Percentiles rank a stretch among this genome's conserved stretches.
phyloP scores from a whole-genome alignment of 1,140 invertebrate genomes.

The Calliphora vicina region DNA sequence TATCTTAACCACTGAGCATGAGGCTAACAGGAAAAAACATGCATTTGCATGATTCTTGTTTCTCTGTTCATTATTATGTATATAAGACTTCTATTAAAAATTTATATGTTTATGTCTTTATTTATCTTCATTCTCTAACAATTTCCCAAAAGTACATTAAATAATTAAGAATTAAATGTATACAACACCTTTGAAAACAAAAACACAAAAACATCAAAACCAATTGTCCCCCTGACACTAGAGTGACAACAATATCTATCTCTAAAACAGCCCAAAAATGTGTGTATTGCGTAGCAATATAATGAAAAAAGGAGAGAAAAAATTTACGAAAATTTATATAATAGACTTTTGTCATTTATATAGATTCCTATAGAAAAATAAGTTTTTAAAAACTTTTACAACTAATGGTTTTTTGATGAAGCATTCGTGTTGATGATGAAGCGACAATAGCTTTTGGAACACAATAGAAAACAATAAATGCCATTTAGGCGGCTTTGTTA shows the following conservation, averaged over 20 bases:
- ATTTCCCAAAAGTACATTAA: neutral
- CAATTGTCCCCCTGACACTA: neutral
- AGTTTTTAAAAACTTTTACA: constrained; percentile 14
- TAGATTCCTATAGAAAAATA: neutral
- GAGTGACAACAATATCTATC: neutral
- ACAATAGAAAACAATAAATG: constrained; percentile 27
- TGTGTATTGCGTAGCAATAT: neutral
- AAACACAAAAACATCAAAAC: neutral
- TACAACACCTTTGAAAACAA: neutral
- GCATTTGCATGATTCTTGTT: no score
- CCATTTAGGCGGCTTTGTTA: constrained; percentile 31
- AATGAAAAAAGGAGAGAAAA: no score
- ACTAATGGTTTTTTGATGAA: constrained; percentile 30
- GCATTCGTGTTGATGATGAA: constrained; percentile 25
- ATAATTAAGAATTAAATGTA: neutral
- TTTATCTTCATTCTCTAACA: neutral
- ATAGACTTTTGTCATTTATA: neutral
- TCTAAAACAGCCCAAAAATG: neutral
- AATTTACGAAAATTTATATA: neutral
- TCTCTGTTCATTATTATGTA: no score
- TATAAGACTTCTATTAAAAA: no score
- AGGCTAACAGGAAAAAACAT: no score
- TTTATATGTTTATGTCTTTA: no score
- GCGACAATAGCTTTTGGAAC: neutral
- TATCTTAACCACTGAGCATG: no score